Evolutionary conservation across 2,113 vertebrate genomes (phyloP).

Genomic region (Raja brachyura): DNA sequence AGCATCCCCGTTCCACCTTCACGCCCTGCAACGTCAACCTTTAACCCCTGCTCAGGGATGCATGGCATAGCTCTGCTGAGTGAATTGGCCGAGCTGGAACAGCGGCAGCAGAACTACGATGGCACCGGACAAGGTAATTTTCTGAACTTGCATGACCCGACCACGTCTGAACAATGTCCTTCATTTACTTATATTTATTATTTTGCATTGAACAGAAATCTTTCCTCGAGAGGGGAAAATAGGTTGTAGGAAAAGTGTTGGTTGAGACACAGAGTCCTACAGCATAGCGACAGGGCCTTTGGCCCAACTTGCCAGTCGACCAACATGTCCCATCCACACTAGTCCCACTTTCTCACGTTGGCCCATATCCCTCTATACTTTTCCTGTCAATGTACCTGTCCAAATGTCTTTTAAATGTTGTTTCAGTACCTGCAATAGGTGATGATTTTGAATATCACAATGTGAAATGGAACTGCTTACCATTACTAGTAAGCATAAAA

Average conservation of each 20-base stretch:
- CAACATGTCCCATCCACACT: too few relatives aligned
- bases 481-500: background rate
- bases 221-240: background rate
- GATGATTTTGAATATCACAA: background rate
- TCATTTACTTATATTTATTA: background rate
- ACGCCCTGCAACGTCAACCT: conserved; percentile 44
- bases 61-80: conserved; percentile 86
- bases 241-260: background rate
- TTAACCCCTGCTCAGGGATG: conserved; percentile 55
- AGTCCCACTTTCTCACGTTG: too few relatives aligned
- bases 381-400: too few relatives aligned
- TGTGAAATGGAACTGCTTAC: background rate
- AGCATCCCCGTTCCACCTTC: conserved; percentile 38
- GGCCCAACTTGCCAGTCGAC: too few relatives aligned
- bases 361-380: too few relatives aligned
- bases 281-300: too few relatives aligned
- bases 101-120: conserved; percentile 55
- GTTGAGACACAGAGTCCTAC: too few relatives aligned
- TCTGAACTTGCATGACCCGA: background rate
- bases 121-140: conserved; percentile 59
- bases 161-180: too few relatives aligned
- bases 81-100: conserved; percentile 83
- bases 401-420: too few relatives aligned
- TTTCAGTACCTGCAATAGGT: background rate
- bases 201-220: background rate